Percentiles rank a stretch among this genome's conserved stretches.
These are phyloP conservation scores for Atta colombica DNA, from an alignment of 1,140 invertebrate genomes.

Conservation along the genomic window DNA sequence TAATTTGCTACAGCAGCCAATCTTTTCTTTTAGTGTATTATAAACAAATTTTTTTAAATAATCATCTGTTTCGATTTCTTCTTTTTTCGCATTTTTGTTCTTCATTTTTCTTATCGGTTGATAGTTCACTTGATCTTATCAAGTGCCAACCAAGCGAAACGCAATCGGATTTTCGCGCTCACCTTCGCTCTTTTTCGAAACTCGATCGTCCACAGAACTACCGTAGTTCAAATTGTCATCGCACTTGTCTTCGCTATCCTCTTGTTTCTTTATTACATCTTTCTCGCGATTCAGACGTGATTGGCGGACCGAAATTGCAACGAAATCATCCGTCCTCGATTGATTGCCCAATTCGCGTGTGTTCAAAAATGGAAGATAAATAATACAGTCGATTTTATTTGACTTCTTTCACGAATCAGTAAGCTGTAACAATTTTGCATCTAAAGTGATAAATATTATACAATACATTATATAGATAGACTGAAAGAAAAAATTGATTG, in stretches of 20 bases:
- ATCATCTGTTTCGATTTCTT: neutral
- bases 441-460: neutral
- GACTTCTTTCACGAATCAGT: neutral
- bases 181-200: constrained; percentile 32
- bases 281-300: neutral
- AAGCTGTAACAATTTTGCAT: neutral
- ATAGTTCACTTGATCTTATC: constrained; percentile 38
- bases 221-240: constrained; percentile 46
- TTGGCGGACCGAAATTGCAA: constrained; percentile 18
- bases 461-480: neutral
- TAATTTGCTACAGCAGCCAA: too few species aligned
- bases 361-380: neutral
- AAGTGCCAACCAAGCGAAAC: constrained; percentile 20
- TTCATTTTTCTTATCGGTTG: constrained; percentile 19
- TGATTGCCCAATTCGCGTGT: neutral
- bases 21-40: too few species aligned
- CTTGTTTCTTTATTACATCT: neutral
- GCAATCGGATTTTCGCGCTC: constrained; percentile 21
- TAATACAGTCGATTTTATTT: neutral
- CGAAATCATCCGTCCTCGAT: neutral
- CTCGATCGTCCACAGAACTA: constrained; percentile 45
- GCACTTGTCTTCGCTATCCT: constrained; percentile 9
- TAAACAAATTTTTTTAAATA: constrained; percentile 28
- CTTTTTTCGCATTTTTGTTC: constrained; percentile 36
- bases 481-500: too few species aligned